Conservation (phyloP, 1,140 invertebrate genomes). For the Augochlora pura region DNA sequence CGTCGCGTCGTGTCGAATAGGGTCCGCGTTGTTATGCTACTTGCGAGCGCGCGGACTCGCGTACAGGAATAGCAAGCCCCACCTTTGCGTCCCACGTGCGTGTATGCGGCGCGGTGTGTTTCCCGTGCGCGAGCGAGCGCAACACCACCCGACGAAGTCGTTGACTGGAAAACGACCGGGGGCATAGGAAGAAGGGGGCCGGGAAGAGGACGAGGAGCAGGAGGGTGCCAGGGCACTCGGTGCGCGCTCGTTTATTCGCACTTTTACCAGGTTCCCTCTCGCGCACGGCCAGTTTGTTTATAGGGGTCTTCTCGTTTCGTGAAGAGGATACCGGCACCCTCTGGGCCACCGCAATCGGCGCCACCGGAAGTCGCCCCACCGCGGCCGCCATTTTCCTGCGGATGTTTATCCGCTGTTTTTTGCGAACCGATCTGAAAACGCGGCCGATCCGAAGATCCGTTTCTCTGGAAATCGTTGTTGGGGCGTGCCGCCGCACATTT, state of each 20-base stretch:
- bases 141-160: constrained; percentile 47
- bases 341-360: not conserved
- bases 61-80: constrained; percentile 64
- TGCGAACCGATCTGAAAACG: too few relatives aligned
- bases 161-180: constrained; percentile 53
- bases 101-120: constrained; percentile 47
- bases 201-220: not conserved
- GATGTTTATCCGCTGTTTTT: too few relatives aligned
- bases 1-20: constrained; percentile 36
- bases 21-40: constrained; percentile 64
- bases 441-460: too few relatives aligned
- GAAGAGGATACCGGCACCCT: not conserved
- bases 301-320: constrained; percentile 7
- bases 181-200: not conserved
- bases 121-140: constrained; percentile 46
- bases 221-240: not conserved
- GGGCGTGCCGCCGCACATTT: too few relatives aligned
- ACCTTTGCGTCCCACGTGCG: constrained; percentile 31
- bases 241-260: constrained; percentile 46
- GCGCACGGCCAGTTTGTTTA: constrained; percentile 36
- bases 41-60: constrained; percentile 40
- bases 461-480: too few relatives aligned
- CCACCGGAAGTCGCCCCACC: not conserved
- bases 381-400: too few relatives aligned
- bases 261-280: constrained; percentile 30